Conservation (phyloP, 2,113 vertebrate species). For the Parus major region DNA sequence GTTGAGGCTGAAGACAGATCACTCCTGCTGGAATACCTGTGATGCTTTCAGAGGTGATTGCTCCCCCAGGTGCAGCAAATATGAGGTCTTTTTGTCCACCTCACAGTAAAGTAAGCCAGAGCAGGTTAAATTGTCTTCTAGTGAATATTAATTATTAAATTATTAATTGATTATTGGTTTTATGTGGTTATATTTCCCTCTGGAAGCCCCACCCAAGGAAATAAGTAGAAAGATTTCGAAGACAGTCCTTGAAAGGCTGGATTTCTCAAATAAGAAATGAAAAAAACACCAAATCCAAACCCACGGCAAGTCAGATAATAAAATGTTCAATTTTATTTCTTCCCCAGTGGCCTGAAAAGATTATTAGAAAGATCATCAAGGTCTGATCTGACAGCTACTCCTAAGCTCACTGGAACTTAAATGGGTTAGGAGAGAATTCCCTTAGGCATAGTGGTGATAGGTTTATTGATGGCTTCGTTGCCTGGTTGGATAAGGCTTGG, state of each 20-base stretch:
- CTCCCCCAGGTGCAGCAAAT: neutral
- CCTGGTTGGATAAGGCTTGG: neutral
- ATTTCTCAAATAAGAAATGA: neutral
- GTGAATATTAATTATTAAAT: neutral
- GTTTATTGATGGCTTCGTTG: neutral
- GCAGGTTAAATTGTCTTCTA: neutral
- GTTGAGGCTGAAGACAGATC: neutral
- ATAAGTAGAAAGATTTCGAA: neutral
- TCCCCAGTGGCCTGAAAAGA: neutral
- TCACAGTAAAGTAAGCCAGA: neutral
- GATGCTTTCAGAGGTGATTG: neutral
- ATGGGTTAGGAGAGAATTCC: conserved; percentile 12
- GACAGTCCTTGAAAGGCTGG: neutral
- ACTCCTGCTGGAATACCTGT: neutral
- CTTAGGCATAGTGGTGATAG: neutral
- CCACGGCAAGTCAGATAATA: neutral
- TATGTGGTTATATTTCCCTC: neutral
- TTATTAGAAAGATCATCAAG: neutral
- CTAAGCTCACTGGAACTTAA: neutral
- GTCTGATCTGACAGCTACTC: neutral
- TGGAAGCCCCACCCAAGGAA: neutral
- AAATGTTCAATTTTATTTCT: conserved; percentile 16
- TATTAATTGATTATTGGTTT: too few species aligned
- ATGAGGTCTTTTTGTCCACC: neutral
- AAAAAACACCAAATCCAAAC: neutral